phyloP scores from a whole-genome alignment of 1,140 invertebrate genomes.

The Drosophila paulistorum region DNA sequence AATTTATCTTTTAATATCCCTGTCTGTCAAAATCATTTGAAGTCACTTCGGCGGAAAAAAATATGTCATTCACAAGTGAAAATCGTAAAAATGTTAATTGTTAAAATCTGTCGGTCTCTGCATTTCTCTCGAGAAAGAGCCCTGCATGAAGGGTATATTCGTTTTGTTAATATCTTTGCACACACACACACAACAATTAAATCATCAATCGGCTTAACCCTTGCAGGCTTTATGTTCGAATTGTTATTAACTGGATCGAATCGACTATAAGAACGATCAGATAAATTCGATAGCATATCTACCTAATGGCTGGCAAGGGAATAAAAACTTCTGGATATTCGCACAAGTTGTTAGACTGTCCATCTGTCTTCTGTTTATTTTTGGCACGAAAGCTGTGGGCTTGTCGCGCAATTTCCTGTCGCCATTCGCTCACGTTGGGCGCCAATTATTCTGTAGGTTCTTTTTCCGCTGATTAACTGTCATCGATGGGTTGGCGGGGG shows the following conservation, averaged over 20 bases:
- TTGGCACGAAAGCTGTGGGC: conserved; percentile 28
- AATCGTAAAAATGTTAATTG: background rate
- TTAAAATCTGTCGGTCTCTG: background rate
- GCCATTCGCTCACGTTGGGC: conserved; percentile 21
- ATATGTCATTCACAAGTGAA: conserved; percentile 6
- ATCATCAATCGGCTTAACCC: no score
- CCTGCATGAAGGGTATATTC: background rate
- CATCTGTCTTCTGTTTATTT: background rate
- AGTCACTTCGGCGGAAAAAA: background rate
- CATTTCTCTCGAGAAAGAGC: background rate
- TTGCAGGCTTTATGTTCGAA: no score
- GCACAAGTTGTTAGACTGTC: conserved; percentile 20
- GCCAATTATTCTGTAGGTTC: conserved; percentile 45
- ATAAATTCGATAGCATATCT: background rate
- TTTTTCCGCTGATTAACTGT: conserved; percentile 12
- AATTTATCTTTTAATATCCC: background rate
- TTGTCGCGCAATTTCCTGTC: conserved; percentile 51
- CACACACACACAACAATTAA: no score
- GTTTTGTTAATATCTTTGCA: background rate
- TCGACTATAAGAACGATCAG: no score
- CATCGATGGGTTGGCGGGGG: conserved; percentile 16
- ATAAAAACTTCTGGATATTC: background rate
- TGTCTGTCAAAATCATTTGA: background rate
- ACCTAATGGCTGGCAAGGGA: background rate
- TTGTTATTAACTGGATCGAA: no score